Evolutionary conservation across 2,888 invertebrate species (phyloP).

Genomic region (Zelleria hepariella): DNA sequence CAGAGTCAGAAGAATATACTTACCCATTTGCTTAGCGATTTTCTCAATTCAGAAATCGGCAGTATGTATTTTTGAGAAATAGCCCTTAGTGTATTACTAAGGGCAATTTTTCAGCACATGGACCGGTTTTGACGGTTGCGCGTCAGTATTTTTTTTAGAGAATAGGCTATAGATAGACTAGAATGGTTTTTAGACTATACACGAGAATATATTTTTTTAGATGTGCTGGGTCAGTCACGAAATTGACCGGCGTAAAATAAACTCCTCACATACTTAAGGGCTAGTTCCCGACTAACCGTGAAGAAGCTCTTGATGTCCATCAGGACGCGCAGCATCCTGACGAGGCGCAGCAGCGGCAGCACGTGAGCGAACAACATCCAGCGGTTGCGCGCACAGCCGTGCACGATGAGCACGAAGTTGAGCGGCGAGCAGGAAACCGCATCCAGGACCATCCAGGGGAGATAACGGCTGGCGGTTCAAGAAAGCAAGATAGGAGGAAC

Average conservation of each 20-base stretch:
- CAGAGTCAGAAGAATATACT: too few relatives aligned
- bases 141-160: too few relatives aligned
- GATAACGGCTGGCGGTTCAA: constrained; percentile 26
- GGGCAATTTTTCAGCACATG: too few relatives aligned
- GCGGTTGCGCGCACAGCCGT: constrained; percentile 7
- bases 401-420: constrained; percentile 20
- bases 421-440: constrained; percentile 30
- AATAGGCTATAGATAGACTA: too few relatives aligned
- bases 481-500: background rate
- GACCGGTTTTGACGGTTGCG: too few relatives aligned
- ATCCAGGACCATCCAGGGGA: constrained; percentile 30
- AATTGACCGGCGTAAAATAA: background rate
- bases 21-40: too few relatives aligned
- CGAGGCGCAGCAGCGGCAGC: constrained; percentile 22
- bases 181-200: too few relatives aligned
- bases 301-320: constrained; percentile 21
- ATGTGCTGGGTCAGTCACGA: too few relatives aligned
- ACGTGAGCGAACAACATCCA: constrained; percentile 26
- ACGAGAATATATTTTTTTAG: too few relatives aligned
- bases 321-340: constrained; percentile 20
- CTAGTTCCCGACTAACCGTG: constrained; percentile 18
- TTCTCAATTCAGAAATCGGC: too few relatives aligned
- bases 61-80: too few relatives aligned
- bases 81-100: too few relatives aligned
- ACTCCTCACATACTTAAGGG: background rate